A percentile compares a stretch with the other conserved stretches of the same genome.
Conservation (phyloP, 92 coral and sea anemone species). For the Zoanthus gigantus region DNA sequence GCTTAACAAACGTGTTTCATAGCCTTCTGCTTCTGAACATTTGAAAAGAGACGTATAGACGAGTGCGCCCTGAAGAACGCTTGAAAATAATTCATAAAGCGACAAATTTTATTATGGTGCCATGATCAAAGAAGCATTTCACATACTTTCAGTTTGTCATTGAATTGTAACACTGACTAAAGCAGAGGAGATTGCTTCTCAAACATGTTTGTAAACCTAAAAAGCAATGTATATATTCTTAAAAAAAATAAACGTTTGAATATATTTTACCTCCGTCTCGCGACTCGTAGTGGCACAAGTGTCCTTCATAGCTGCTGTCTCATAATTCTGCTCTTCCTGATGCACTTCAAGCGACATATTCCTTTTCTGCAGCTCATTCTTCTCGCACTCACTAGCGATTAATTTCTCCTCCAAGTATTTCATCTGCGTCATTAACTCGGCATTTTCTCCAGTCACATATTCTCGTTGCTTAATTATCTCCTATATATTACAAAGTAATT, state of each 20-base stretch:
- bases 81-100: no score
- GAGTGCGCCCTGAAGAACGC: no score
- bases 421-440: not conserved
- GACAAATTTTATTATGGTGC: no score
- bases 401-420: constrained; percentile 16
- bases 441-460: constrained; percentile 21
- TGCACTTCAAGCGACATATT: not conserved
- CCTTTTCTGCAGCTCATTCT: constrained; percentile 5
- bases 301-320: constrained; percentile 51
- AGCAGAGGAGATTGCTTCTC: no score
- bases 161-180: not conserved
- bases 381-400: not conserved
- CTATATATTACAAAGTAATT: not conserved
- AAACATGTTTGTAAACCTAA: no score
- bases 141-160: no score
- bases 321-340: constrained; percentile 19
- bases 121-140: no score
- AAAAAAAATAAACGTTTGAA: not conserved
- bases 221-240: no score
- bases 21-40: no score
- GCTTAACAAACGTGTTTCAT: no score
- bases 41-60: no score
- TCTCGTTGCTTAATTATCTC: constrained; percentile 25
- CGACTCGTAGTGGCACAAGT: constrained; percentile 44
- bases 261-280: constrained; percentile 61